Conservation (phyloP, 1,140 invertebrate species). For the Nasonia giraulti region DNA sequence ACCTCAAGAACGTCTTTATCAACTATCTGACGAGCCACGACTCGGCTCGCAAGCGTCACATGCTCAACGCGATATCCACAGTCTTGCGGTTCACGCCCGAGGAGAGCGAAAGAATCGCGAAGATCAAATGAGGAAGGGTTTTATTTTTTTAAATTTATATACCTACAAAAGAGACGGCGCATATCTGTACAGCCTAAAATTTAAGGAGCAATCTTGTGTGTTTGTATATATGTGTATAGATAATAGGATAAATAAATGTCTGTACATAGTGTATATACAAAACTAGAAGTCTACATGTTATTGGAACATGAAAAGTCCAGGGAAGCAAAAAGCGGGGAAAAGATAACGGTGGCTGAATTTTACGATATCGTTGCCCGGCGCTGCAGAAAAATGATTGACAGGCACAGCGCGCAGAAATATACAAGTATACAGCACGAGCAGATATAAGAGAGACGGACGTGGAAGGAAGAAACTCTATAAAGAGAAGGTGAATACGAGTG, state of each 20-base stretch:
- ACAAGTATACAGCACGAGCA: not conserved
- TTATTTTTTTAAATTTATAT: slow-evolving; percentile 44
- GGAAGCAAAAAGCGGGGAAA: not conserved
- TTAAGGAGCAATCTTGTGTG: not conserved
- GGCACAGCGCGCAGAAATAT: no score
- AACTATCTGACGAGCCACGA: slow-evolving; percentile 86
- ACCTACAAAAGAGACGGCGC: not conserved
- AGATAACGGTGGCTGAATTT: not conserved
- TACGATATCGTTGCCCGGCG: not conserved
- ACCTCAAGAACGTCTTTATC: slow-evolving; percentile 92
- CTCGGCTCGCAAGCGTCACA: slow-evolving; percentile 82
- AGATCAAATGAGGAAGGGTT: slow-evolving; percentile 58
- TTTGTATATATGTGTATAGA: not conserved
- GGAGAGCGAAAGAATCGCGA: slow-evolving; percentile 78
- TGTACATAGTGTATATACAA: not conserved
- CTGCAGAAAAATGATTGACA: not conserved
- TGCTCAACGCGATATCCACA: slow-evolving; percentile 92
- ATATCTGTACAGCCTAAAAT: not conserved
- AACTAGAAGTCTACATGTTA: not conserved
- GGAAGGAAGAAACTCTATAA: slow-evolving; percentile 44
- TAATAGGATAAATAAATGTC: not conserved
- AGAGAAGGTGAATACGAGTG: slow-evolving; percentile 35
- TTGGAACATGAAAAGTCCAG: not conserved
- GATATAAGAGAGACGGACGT: slow-evolving; percentile 24
- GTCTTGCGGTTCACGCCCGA: slow-evolving; percentile 85